phyloP scores from a whole-genome alignment of 2,888 invertebrate species.

The Ecdyonurus torrentis region DNA sequence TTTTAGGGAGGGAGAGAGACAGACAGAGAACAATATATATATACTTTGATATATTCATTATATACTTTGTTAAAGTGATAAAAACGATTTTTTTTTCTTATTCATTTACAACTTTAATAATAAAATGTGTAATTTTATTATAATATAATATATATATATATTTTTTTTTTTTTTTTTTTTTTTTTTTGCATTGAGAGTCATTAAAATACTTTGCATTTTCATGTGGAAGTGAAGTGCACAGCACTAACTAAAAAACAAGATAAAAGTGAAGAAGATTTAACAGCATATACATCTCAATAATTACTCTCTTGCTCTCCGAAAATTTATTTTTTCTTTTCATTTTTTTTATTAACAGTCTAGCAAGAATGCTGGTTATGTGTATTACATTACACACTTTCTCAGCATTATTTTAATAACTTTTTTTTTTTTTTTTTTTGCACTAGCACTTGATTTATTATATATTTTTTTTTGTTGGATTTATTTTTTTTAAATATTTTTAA shows the following conservation, averaged over 20 bases:
- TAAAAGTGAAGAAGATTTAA: slow-evolving; percentile 16
- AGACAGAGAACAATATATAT: not conserved
- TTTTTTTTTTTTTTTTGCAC: not conserved
- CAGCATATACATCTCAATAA: slow-evolving; percentile 18
- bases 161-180: slow-evolving; percentile 1
- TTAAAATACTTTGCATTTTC: not conserved
- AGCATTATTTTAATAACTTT: slow-evolving; percentile 1
- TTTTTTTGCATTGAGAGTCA: not conserved
- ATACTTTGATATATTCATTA: no score
- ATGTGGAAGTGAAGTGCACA: not conserved
- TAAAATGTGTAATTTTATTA: not conserved
- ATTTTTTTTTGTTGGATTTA: not conserved
- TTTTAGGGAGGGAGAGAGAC: not conserved
- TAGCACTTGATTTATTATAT: slow-evolving; percentile 5
- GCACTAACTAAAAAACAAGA: slow-evolving; percentile 14
- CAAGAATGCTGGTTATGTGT: not conserved
- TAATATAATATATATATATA: not conserved
- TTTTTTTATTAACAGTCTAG: slow-evolving; percentile 5
- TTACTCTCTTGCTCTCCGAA: slow-evolving; percentile 1
- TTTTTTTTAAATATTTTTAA: not conserved
- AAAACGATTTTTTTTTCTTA: not conserved
- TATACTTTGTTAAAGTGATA: no score
- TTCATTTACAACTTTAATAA: not conserved
- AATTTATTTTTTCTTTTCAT: not conserved
- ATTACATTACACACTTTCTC: not conserved